Evolutionary conservation across 1,140 invertebrate species (phyloP).

Genomic region (Cephus cinctus): DNA sequence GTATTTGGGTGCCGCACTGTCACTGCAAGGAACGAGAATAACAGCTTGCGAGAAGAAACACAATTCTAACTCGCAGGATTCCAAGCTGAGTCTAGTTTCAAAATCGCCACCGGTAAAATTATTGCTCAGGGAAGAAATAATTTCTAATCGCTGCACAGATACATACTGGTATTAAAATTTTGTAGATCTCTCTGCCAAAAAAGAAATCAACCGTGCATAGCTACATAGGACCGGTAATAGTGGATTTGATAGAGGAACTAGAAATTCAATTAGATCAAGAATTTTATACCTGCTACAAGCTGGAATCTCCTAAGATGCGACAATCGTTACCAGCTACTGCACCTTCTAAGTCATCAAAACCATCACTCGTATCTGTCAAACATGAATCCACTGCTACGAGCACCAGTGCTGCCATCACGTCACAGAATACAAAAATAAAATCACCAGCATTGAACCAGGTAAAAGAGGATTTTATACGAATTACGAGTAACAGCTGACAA

Average conservation of each 20-base stretch:
- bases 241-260: slow-evolving; percentile 59
- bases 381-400: no score
- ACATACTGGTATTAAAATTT: no score
- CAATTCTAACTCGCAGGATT: slow-evolving; percentile 23
- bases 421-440: no score
- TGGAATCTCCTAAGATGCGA: slow-evolving; percentile 30
- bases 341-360: slow-evolving; percentile 15
- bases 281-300: slow-evolving; percentile 40
- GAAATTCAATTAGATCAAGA: slow-evolving; percentile 50
- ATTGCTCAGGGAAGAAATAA: slow-evolving; percentile 32
- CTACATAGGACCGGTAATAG: slow-evolving; percentile 57
- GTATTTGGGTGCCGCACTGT: slow-evolving; percentile 77
- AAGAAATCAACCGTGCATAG: slow-evolving; percentile 31
- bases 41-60: slow-evolving; percentile 32
- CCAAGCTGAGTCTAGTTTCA: slow-evolving; percentile 22
- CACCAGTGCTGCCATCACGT: no score
- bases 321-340: slow-evolving; percentile 13
- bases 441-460: no score
- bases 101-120: slow-evolving; percentile 35
- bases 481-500: no score
- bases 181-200: slow-evolving; percentile 23
- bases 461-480: no score
- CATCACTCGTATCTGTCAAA: no score
- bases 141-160: slow-evolving; percentile 14
- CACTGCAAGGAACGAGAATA: slow-evolving; percentile 67